A percentile compares a stretch with the other conserved stretches of the same genome.
phyloP scores from a whole-genome alignment of 2,888 invertebrate species.

The Pyralis farinalis region DNA sequence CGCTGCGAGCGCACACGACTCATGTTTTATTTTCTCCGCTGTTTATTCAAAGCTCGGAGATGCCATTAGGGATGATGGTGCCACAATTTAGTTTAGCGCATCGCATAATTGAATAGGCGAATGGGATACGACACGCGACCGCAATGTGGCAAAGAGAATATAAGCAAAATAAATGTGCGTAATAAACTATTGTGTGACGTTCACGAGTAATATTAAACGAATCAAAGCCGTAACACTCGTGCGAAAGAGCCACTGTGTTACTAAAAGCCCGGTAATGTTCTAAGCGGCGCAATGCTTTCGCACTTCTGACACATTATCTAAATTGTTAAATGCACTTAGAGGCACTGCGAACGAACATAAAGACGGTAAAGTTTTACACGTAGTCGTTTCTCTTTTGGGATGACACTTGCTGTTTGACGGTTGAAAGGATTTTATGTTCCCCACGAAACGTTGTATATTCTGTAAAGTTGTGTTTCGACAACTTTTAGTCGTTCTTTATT shows the following conservation, averaged over 20 bases:
- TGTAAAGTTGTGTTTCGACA: not conserved
- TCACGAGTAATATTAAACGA: slow-evolving; percentile 47
- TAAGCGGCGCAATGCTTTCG: slow-evolving; percentile 46
- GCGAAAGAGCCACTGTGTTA: slow-evolving; percentile 32
- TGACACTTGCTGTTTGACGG: slow-evolving; percentile 29
- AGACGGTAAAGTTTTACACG: slow-evolving; percentile 38
- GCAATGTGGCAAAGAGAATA: slow-evolving; percentile 32
- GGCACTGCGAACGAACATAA: slow-evolving; percentile 37
- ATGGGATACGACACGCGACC: slow-evolving; percentile 69
- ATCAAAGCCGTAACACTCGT: slow-evolving; percentile 48
- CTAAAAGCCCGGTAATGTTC: slow-evolving; percentile 49
- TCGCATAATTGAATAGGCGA: slow-evolving; percentile 74
- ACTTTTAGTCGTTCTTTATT: slow-evolving; percentile 8
- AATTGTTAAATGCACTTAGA: slow-evolving; percentile 68
- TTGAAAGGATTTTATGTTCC: slow-evolving; percentile 25
- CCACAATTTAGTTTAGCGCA: slow-evolving; percentile 65
- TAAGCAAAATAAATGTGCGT: slow-evolving; percentile 53
- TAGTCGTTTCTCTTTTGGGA: slow-evolving; percentile 34
- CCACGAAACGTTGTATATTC: slow-evolving; percentile 8
- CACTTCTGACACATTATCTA: slow-evolving; percentile 58
- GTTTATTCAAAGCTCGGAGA: slow-evolving; percentile 64
- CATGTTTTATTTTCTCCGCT: slow-evolving; percentile 56
- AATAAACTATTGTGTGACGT: slow-evolving; percentile 58
- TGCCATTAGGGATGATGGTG: slow-evolving; percentile 67
- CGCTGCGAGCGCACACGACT: slow-evolving; percentile 70